Base-by-base conservation (phyloP, 2,113 vertebrate genomes). In the Sclerurus mexicanus region DNA sequence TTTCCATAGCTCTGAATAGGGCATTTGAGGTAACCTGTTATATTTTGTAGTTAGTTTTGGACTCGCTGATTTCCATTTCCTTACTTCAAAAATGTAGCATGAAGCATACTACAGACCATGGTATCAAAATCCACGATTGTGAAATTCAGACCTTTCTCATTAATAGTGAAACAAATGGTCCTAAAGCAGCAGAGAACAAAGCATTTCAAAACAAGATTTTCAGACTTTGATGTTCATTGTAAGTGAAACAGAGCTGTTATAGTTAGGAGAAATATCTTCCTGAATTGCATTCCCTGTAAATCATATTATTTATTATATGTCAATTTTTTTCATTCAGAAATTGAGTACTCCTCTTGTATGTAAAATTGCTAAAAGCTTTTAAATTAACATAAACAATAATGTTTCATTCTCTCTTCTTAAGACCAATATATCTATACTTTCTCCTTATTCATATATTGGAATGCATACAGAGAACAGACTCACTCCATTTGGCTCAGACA, bases 11-110 rank as follows among this genome's bases (percentile, higher is more conserved):
- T 94, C 83, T 60, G 53, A 87, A 46, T 30, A 94, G 59, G 73
- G 30, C 19, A 71, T 94, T 88, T 90, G 78, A 91, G 72, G 83
- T 71, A 93, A 77, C 30, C n/a, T 56, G 28, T 85, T 95, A 68
- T 3, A 59, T 84, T 85, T 85, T 74, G n/a, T 67, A 71, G 49
- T 82, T 90, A 47, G 25, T 4, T 90, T 96, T 88, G 91, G 35
- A 83, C 13, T 28, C 24, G 27, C 2, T 74, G 23, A 42, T 87
- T 85, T 94, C 22, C 2, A 0, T 83, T 93, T 86, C 27, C 31
- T 63, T 85, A 33, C 39, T 82, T 80, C 33, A 84, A 40, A 93
- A 91, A 55, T 8, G 6, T 44, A 52, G 13, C 31, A 31, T 59
- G 69, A 85, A 80, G 23, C 44, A 42, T 62, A 17, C 17, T 40